These are phyloP conservation scores for Siphamia tubifer DNA, from an alignment of 2,113 vertebrate species.

Conservation along the genomic window DNA sequence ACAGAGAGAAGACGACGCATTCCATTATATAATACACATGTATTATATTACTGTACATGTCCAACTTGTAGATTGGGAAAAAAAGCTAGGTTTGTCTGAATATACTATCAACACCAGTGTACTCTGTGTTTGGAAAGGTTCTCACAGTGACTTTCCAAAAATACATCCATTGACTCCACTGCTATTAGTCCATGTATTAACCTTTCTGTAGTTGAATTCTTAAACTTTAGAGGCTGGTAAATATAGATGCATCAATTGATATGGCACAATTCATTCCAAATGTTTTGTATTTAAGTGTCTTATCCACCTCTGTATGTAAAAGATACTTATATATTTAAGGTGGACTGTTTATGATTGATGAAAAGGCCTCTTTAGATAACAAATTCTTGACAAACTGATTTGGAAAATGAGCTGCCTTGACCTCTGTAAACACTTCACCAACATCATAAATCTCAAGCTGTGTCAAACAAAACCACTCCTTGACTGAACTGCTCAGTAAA, in stretches of 20 bases:
- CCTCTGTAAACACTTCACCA: slow-evolving; percentile 71
- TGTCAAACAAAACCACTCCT: slow-evolving; percentile 71
- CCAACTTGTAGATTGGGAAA: slow-evolving; percentile 28
- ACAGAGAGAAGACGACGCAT: slow-evolving; percentile 23
- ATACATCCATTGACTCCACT: slow-evolving; percentile 39
- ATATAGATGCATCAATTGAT: not conserved
- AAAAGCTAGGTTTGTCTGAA: slow-evolving; percentile 14
- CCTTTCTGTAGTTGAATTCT: not conserved
- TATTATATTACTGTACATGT: slow-evolving; percentile 3
- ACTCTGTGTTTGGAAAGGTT: slow-evolving; percentile 9
- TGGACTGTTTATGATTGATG: slow-evolving; percentile 54
- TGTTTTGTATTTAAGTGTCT: not conserved
- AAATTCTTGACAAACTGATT: slow-evolving; percentile 74
- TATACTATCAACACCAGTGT: slow-evolving; percentile 8
- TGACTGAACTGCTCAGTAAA: slow-evolving; percentile 46
- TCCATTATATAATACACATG: slow-evolving; percentile 29
- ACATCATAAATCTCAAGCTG: slow-evolving; percentile 70
- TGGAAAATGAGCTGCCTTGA: slow-evolving; percentile 70
- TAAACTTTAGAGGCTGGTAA: not conserved
- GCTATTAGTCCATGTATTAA: not conserved
- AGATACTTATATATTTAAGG: slow-evolving; percentile 1
- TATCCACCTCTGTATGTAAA: not conserved
- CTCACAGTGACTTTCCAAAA: slow-evolving; percentile 57
- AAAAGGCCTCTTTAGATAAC: slow-evolving; percentile 69
- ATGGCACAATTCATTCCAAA: not conserved